phyloP scores from a whole-genome alignment of 92 coral and sea anemone species.

The Diadumene lineata region DNA sequence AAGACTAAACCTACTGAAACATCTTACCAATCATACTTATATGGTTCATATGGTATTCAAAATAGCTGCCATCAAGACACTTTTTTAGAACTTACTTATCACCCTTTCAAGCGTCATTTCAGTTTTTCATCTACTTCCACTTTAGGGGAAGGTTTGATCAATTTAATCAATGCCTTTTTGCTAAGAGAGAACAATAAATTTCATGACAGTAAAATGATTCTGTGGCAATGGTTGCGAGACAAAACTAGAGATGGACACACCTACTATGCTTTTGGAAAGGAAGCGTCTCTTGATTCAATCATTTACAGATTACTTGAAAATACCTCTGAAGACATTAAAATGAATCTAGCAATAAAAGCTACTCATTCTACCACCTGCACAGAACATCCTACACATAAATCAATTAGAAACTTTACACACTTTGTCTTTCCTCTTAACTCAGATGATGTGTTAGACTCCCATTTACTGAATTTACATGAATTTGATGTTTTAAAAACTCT shows the following conservation, averaged over 20 bases:
- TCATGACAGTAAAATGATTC: slow-evolving; percentile 35
- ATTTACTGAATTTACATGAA: slow-evolving; percentile 16
- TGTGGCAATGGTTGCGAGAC: slow-evolving; percentile 55
- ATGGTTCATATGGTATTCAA: slow-evolving; percentile 36
- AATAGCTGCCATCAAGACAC: slow-evolving; percentile 67
- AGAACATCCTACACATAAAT: slow-evolving; percentile 1
- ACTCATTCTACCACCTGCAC: slow-evolving; percentile 21
- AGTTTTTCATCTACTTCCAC: slow-evolving; percentile 2
- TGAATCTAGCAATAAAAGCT: slow-evolving; percentile 16
- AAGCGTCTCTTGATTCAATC: slow-evolving; percentile 41
- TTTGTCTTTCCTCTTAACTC: not conserved
- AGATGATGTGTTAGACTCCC: slow-evolving; percentile 3
- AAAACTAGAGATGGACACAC: slow-evolving; percentile 39
- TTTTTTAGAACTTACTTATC: slow-evolving; percentile 44
- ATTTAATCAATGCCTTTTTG: slow-evolving; percentile 19
- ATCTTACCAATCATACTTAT: slow-evolving; percentile 35
- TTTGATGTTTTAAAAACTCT: slow-evolving; percentile 30
- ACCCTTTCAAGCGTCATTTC: slow-evolving; percentile 35
- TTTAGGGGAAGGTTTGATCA: slow-evolving; percentile 26
- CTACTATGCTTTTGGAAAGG: slow-evolving; percentile 33
- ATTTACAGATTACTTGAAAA: slow-evolving; percentile 28
- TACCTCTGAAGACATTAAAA: slow-evolving; percentile 2
- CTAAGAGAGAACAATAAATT: slow-evolving; percentile 36
- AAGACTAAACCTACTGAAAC: not conserved
- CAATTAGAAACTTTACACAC: slow-evolving; percentile 4